phyloP scores from a whole-genome alignment of 64 coral and sea anemone genomes.

The Pocillopora verrucosa region DNA sequence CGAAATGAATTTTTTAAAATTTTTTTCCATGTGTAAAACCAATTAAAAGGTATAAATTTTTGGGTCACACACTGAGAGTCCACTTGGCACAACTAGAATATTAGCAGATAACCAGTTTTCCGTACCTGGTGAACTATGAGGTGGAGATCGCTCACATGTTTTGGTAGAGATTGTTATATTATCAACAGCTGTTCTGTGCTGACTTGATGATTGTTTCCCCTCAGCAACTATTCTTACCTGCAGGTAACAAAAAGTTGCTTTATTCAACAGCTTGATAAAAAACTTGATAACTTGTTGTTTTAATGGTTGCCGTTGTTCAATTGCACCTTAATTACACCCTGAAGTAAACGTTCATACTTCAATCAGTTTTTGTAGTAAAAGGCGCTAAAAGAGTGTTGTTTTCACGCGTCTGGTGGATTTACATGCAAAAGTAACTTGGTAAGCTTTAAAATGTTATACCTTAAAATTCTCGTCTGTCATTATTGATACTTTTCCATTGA shows the following conservation, averaged over 20 bases:
- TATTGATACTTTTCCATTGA: slow-evolving; percentile 12
- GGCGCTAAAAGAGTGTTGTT: too few relatives aligned
- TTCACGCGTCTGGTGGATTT: not conserved
- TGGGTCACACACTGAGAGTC: too few relatives aligned
- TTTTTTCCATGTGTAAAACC: too few relatives aligned
- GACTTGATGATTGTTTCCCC: not conserved
- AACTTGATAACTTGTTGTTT: not conserved
- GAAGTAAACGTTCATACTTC: too few relatives aligned
- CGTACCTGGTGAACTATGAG: slow-evolving; percentile 41
- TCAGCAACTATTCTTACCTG: slow-evolving; percentile 19
- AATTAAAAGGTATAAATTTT: too few relatives aligned
- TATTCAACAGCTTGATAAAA: not conserved
- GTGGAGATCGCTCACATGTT: slow-evolving; percentile 10
- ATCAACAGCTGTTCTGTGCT: slow-evolving; percentile 1
- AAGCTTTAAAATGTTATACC: not conserved
- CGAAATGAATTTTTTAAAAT: too few relatives aligned
- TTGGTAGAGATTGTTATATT: slow-evolving; percentile 16
- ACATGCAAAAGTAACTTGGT: not conserved
- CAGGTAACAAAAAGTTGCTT: not conserved
- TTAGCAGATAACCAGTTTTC: too few relatives aligned
- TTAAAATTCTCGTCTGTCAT: slow-evolving; percentile 16
- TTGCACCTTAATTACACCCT: too few relatives aligned
- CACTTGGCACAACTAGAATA: too few relatives aligned
- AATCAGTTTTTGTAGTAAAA: too few relatives aligned
- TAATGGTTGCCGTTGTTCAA: too few relatives aligned